A percentile compares a stretch with the other conserved stretches of the same genome.
These are phyloP conservation scores for Eretmocerus hayati DNA, from an alignment of 2,888 invertebrate species.

Conservation along the genomic window DNA sequence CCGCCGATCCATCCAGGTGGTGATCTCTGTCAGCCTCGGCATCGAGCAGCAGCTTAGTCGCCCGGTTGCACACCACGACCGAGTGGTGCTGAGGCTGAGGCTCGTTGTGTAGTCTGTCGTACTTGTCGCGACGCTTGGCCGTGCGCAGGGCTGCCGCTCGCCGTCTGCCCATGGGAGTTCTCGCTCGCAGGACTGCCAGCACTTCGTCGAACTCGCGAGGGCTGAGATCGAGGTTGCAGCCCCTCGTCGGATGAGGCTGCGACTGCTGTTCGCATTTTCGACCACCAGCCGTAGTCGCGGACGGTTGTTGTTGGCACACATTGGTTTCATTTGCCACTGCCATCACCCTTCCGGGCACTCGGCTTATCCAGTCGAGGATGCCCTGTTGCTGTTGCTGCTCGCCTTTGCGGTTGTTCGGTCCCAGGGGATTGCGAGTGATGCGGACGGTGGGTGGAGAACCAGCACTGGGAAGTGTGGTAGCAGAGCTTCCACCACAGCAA, in stretches of 20 bases:
- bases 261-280: slow-evolving; percentile 8
- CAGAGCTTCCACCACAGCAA: slow-evolving; percentile 3
- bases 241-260: slow-evolving; percentile 22
- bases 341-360: neutral
- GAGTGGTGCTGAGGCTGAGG: slow-evolving; percentile 1
- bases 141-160: slow-evolving; percentile 18
- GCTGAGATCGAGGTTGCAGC: slow-evolving; percentile 45
- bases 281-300: neutral
- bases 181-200: slow-evolving; percentile 41
- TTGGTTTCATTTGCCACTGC: neutral
- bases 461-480: slow-evolving; percentile 19
- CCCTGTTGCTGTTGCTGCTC: slow-evolving; percentile 1
- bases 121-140: slow-evolving; percentile 23
- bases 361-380: slow-evolving; percentile 16
- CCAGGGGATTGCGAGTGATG: neutral
- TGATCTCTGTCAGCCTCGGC: neutral
- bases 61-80: neutral
- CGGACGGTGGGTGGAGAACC: neutral
- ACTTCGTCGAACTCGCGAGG: slow-evolving; percentile 46
- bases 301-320: neutral
- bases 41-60: too few relatives aligned
- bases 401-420: slow-evolving; percentile 1
- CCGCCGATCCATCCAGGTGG: neutral
- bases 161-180: slow-evolving; percentile 36
- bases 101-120: slow-evolving; percentile 20